Base-by-base conservation (phyloP, 2,888 invertebrate species). In the Tiphia femorata region DNA sequence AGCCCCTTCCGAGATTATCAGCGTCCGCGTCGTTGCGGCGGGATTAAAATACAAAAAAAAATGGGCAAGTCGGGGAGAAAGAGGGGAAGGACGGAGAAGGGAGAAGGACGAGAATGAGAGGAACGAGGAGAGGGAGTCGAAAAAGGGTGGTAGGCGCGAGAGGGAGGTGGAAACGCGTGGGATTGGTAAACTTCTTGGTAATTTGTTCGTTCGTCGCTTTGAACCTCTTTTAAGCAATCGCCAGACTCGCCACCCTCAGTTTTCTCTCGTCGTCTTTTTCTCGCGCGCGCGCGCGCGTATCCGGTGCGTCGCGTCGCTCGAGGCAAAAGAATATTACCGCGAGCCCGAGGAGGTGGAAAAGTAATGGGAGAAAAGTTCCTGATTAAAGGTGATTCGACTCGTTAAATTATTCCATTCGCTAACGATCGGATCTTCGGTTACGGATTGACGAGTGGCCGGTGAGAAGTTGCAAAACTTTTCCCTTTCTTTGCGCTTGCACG, bases 1-100 rank as follows among this genome's bases (percentile, higher is more conserved):
- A 80, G 77, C 76, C 81, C 76, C 78, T 78, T 78, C 77, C 78
- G 78, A 81, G 80, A 82, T 79, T 80, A 79, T 76, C 76, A 67
- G 69, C 61, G 42, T 44, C 50, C 49, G 68, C 64, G 63, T 64
- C 64, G 64, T 66, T 71, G 64, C 61, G 67, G 62, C 56, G 64
- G 65, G 65, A 70, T 70, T 70, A 70, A 70, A 70, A 67, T 59
- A 67, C 60, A 67, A 65, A 66, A 64, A 64, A 44, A 55, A 58
- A 48, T 43, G 46, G 48, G 33, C 33, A 44, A 25, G 16, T 25
- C 40, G 23, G 27, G 29, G 56, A 33, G 51, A 25, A 40, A 40
- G 51, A 44, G 52, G 40, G 49, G 33, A 30, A 53, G 42, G 12
- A 43, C 44, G 54, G 41, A 48, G 50, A 52, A 58, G 58, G 49